Percentiles rank a stretch among this genome's conserved stretches.
Evolutionary conservation across 2,888 invertebrate species (phyloP).

Genomic region (Rhingia rostrata): DNA sequence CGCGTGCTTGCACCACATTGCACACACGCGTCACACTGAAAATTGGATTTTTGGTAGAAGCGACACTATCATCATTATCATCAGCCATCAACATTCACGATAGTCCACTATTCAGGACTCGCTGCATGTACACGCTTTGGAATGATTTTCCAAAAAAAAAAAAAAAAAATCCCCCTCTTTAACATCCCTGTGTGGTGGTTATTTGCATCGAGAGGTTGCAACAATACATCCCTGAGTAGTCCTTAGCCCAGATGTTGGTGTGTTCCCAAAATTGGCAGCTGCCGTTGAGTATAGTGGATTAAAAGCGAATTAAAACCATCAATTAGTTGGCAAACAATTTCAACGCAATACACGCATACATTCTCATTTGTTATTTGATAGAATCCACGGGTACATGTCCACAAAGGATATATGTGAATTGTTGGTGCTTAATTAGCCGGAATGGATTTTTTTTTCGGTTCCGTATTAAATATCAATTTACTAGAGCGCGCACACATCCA

Average conservation of each 20-base stretch:
- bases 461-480: conserved; percentile 40
- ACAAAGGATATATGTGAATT: neutral
- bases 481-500: neutral
- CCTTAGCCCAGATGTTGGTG: neutral
- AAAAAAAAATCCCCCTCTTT: neutral
- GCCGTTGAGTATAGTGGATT: conserved; percentile 41
- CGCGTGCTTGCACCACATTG: conserved; percentile 31
- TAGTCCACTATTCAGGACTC: conserved; percentile 5
- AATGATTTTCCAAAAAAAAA: neutral
- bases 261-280: neutral
- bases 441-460: conserved; percentile 2
- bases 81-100: conserved; percentile 30
- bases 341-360: conserved; percentile 10
- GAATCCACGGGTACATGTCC: too few relatives aligned
- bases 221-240: neutral
- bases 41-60: conserved; percentile 59
- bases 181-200: conserved; percentile 22
- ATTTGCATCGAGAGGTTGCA: neutral
- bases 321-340: conserved; percentile 60
- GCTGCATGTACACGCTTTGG: neutral
- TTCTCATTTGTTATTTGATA: neutral
- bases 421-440: neutral
- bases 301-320: conserved; percentile 57
- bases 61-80: conserved; percentile 30
- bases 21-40: conserved; percentile 32